Percentiles rank a stretch among this genome's conserved stretches.
Conservation (phyloP, 2,888 invertebrate genomes). For the Synergus umbraculus region DNA sequence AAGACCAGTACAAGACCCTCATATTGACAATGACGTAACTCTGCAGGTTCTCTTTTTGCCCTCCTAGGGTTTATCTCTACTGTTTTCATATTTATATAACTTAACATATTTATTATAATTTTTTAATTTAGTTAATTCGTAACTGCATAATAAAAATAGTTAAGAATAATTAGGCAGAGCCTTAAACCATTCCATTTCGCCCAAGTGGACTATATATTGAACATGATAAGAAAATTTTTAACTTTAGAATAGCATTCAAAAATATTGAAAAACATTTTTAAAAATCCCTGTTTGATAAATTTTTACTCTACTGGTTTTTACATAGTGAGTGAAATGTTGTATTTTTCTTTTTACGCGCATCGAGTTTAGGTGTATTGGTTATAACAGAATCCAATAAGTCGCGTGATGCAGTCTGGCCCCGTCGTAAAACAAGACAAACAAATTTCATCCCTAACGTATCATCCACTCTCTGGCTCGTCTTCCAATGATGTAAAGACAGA, state of each 20-base stretch:
- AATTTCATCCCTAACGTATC: conserved; percentile 68
- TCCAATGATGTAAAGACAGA: conserved; percentile 19
- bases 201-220: too few species aligned
- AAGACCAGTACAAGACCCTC: too few species aligned
- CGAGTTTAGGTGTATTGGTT: conserved; percentile 52
- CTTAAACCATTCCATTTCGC: too few species aligned
- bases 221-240: too few species aligned
- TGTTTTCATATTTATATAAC: too few species aligned
- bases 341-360: conserved; percentile 43
- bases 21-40: too few species aligned
- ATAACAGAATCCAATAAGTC: conserved; percentile 75
- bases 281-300: neutral
- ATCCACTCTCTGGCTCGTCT: conserved; percentile 43
- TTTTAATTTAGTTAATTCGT: too few species aligned
- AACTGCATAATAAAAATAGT: too few species aligned
- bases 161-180: too few species aligned
- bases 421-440: conserved; percentile 76
- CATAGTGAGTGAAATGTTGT: conserved; percentile 2
- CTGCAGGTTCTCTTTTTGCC: too few species aligned
- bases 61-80: too few species aligned
- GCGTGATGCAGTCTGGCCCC: conserved; percentile 70
- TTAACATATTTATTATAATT: too few species aligned
- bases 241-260: neutral
- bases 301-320: neutral
- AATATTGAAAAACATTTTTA: neutral